These are phyloP conservation scores for Parazoanthus swiftii DNA, from an alignment of 92 coral and sea anemone species.

Conservation along the genomic window DNA sequence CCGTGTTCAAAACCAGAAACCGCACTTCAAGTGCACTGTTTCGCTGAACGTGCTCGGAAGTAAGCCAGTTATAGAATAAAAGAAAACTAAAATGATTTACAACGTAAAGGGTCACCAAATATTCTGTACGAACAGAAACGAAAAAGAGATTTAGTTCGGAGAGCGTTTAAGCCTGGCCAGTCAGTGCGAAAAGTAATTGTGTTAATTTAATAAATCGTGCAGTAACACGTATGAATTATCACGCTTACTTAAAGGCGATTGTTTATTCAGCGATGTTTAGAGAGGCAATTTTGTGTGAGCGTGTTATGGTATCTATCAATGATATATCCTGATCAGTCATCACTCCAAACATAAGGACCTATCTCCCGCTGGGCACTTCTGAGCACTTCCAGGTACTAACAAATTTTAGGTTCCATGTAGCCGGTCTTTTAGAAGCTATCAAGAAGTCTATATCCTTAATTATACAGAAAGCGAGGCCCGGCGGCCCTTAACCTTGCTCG, in stretches of 20 bases:
- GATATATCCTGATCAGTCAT: too few species aligned
- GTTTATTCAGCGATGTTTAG: slow-evolving; percentile 32
- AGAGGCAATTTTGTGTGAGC: not conserved
- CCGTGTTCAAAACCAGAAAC: slow-evolving; percentile 10
- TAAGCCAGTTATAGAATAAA: not conserved
- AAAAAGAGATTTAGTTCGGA: not conserved
- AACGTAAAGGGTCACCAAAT: not conserved
- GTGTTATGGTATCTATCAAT: not conserved
- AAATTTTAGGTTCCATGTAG: too few species aligned
- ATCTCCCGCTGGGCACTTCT: not conserved
- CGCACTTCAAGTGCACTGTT: not conserved
- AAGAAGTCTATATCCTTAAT: too few species aligned
- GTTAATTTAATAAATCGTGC: slow-evolving; percentile 20
- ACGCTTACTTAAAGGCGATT: slow-evolving; percentile 31
- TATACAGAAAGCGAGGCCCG: too few species aligned
- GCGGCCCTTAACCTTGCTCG: too few species aligned
- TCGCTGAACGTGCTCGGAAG: not conserved
- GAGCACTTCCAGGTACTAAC: too few species aligned
- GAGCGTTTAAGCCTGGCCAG: not conserved
- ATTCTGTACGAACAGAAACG: not conserved
- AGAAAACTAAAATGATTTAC: not conserved
- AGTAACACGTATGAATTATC: slow-evolving; percentile 23
- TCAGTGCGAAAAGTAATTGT: not conserved
- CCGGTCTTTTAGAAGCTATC: too few species aligned
- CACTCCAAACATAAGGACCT: not conserved